These are phyloP conservation scores for Epizoanthus illoricatus DNA, from an alignment of 92 coral and sea anemone genomes.

Conservation along the genomic window DNA sequence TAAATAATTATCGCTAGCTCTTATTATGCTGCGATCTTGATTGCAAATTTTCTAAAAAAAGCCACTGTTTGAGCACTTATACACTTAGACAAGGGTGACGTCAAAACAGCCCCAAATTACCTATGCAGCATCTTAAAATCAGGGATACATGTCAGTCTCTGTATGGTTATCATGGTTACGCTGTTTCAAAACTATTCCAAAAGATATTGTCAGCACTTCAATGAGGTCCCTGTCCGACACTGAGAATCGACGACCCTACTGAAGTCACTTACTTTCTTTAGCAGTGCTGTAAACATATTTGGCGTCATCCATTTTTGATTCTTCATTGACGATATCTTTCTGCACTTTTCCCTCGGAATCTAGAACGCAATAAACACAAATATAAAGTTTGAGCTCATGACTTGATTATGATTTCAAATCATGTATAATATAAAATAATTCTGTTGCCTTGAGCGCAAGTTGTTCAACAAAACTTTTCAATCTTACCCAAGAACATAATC, in stretches of 20 bases:
- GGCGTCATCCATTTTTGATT: constrained; percentile 76
- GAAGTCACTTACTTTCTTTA: constrained; percentile 59
- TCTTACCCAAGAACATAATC: constrained; percentile 84
- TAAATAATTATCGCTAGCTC: too few relatives aligned
- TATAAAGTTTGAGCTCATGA: too few relatives aligned
- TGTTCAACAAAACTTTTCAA: neutral
- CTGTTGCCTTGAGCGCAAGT: neutral
- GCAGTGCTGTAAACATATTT: constrained; percentile 74
- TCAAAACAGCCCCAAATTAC: too few relatives aligned
- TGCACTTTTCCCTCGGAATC: constrained; percentile 84
- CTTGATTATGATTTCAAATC: neutral
- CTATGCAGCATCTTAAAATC: too few relatives aligned
- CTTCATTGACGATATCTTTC: constrained; percentile 68
- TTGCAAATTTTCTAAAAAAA: too few relatives aligned
- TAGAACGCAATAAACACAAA: neutral
- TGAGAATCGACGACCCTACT: neutral
- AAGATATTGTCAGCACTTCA: too few relatives aligned
- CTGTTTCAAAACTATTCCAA: too few relatives aligned
- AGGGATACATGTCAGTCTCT: too few relatives aligned
- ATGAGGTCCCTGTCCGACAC: neutral
- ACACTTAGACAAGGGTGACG: too few relatives aligned
- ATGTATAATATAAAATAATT: neutral
- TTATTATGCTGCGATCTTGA: too few relatives aligned
- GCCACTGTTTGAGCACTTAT: too few relatives aligned
- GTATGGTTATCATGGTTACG: too few relatives aligned